Evolutionary conservation across 1,140 invertebrate species (phyloP), one percentile per base, ranked within the genome.

Genomic region (Acromyrmex charruanus): DNA sequence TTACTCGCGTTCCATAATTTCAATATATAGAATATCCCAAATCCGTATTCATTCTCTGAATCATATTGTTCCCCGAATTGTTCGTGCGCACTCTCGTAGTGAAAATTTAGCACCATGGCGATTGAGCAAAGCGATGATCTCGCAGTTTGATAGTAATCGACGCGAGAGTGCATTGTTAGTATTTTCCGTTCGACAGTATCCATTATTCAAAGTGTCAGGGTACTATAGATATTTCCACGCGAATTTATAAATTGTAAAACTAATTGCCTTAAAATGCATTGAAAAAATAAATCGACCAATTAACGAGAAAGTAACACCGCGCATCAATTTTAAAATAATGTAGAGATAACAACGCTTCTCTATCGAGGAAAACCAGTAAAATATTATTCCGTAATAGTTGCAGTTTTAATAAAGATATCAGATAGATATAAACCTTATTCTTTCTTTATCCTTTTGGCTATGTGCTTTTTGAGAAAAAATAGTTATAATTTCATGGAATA

Each of bases 1-100:
- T 84, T 84, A 84, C 58, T 84, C 69, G 80, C 80, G 68, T 74
- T 82, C 80, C 55, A 84, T 75, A 84, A 84, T 84, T 84, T 84
- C 55, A 51, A 39, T 44, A 49, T 31, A 72, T 44, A 39, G 66
- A n/a, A 72, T 69, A 82, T 21, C 7, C 53, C 21, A 59, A 81
- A 49, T 49, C 80, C 65, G 66, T 44, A 44, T 72, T 58, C 68
- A 39, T 74, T 74, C 80, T n/a, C 53, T 25, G 68, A 61, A 82
- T 82, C 68, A 82, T 74, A 74, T 82, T 82, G 80, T 82, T 82
- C 58, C 55, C 21, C 25, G 80, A 82, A 82, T 82, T 82, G 68
- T 82, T 82, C 80, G 80, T 74, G 80, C 68, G 80, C 68, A 55
- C 39, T 66, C 68, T 59, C 68, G 14, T 59, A 58, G 39, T 2